Base-by-base conservation (phyloP, 2,797 vertebrate species). In the Setipinna tenuifilis region DNA sequence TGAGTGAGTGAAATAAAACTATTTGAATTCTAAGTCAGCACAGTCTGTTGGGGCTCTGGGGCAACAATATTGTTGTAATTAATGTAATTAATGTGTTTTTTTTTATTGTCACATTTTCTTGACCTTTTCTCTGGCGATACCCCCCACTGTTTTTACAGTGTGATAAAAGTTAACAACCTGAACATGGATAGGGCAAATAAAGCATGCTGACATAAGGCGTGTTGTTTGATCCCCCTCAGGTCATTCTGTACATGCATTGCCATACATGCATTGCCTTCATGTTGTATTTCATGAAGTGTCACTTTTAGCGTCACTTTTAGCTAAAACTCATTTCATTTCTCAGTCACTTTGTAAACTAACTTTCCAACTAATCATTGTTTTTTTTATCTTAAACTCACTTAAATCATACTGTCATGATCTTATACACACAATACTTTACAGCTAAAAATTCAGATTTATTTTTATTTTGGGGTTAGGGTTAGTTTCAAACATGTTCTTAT, bases 81-180 rank as follows among this genome's bases (percentile, higher is more conserved):
- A 31, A 25, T 71, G 31, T 19, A 75, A 71, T 71, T 35, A 71
- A 31, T 75, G 31, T 41, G 31, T 75, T 41, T 78, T 78, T 78
- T 71, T 71, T 68, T 3, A 91, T 91, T 19, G 89, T 83, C 62
- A 87, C 88, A 87, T 88, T 91, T 91, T 86, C 90, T 93, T 89
- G 87, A 93, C 92, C 89, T 83, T 89, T 92, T 92, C 93, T 92
- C 88, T 93, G 92, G 92, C 89, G 89, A 92, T 83, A 88, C 85
- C 65, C 48, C 82, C 23, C 59, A 88, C 91, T 90, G 87, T 92
- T 89, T 91, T 87, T 90, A 87, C 28, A 71, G 86, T 91, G 88
- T 78, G 86, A 90, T 94, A 90, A 93, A 94, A 92, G 89, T 93
- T 89, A 93, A 94, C 90, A 87, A 90, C 88, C 87, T 89, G 88